Percentiles rank a stretch among this genome's conserved stretches.
phyloP scores from a whole-genome alignment of 2,888 invertebrate genomes.

The Patella caerulea region DNA sequence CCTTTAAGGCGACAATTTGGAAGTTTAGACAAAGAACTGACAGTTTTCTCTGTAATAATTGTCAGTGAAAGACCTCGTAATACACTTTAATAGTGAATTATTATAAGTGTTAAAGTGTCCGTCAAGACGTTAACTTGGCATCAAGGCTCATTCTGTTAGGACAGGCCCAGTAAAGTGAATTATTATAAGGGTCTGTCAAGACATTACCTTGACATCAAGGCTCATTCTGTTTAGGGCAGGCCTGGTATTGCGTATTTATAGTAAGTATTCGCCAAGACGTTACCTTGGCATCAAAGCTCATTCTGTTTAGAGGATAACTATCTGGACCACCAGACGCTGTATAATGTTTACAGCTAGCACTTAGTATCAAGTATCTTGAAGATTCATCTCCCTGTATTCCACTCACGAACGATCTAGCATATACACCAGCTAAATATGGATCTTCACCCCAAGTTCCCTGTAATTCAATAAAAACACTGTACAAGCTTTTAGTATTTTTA shows the following conservation, averaged over 20 bases:
- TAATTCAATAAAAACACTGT: background rate
- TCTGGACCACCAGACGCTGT: conserved; percentile 67
- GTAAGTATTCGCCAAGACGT: too few species aligned
- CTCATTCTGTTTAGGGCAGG: conserved; percentile 44
- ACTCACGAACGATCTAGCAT: conserved; percentile 53
- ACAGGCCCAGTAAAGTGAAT: background rate
- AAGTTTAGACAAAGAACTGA: too few species aligned
- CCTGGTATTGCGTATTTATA: too few species aligned
- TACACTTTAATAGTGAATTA: too few species aligned
- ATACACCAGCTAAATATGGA: conserved; percentile 57
- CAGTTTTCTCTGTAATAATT: too few species aligned
- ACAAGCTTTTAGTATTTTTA: too few species aligned
- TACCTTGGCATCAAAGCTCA: conserved; percentile 60
- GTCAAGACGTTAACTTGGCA: conserved; percentile 43
- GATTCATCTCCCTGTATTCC: conserved; percentile 61
- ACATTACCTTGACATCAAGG: conserved; percentile 55
- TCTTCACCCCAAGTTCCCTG: conserved; percentile 69
- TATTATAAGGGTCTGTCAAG: too few species aligned
- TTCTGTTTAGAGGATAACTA: conserved; percentile 54
- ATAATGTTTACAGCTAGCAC: conserved; percentile 68
- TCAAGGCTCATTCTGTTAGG: conserved; percentile 54
- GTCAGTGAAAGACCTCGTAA: too few species aligned
- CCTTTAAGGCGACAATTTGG: too few species aligned
- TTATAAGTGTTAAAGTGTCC: too few species aligned
- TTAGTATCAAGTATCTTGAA: conserved; percentile 57